Conservation (phyloP, 1,140 invertebrate genomes). For the Daktulosphaira vitifoliae region DNA sequence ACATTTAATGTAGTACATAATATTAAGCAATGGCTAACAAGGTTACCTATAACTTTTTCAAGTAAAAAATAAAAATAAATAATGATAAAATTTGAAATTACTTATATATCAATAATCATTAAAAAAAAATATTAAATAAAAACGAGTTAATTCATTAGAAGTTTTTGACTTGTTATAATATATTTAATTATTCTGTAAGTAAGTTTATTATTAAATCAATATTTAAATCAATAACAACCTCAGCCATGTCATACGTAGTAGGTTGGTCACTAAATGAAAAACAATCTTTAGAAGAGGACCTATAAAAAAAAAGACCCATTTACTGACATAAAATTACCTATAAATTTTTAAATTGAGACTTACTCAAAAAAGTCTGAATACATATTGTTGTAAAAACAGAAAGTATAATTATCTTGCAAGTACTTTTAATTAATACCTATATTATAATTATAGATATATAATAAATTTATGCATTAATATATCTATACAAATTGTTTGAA, state of each 20-base stretch:
- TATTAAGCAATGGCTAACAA: no score
- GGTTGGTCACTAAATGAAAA: slow-evolving; percentile 6
- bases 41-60: no score
- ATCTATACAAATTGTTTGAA: background rate
- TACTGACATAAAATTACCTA: background rate
- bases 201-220: background rate
- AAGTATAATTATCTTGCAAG: background rate
- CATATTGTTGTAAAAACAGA: slow-evolving; percentile 4
- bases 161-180: no score
- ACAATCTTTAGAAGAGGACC: slow-evolving; percentile 2
- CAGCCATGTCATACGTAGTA: background rate
- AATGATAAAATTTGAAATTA: no score
- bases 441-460: background rate
- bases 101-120: no score
- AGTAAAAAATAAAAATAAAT: no score
- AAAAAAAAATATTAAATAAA: background rate
- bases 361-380: slow-evolving; percentile 23
- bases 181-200: no score
- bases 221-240: background rate
- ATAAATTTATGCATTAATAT: no score
- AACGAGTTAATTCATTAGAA: no score
- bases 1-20: no score
- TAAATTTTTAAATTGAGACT: background rate
- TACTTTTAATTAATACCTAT: background rate
- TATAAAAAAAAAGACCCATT: background rate